A percentile compares a stretch with the other conserved stretches of the same genome.
Evolutionary conservation across 1,140 invertebrate species (phyloP).

Genomic region (Carposina sasakii): DNA sequence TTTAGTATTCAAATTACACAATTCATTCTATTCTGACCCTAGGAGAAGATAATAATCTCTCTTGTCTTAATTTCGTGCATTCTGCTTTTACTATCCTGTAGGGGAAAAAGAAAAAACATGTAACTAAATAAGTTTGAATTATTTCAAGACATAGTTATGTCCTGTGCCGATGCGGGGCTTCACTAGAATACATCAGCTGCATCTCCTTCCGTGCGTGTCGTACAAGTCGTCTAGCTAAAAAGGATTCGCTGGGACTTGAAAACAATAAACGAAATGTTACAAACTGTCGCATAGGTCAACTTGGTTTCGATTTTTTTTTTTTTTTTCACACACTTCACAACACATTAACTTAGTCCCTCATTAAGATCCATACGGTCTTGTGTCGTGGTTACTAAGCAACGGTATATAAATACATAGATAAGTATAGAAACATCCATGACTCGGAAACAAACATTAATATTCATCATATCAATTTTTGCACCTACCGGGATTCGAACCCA

Average conservation of each 20-base stretch:
- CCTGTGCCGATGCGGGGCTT: neutral
- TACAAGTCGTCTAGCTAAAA: neutral
- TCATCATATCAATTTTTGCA: too few relatives aligned
- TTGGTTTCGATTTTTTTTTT: too few relatives aligned
- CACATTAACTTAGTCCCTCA: too few relatives aligned
- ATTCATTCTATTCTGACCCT: slow-evolving; percentile 44
- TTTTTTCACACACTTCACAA: too few relatives aligned
- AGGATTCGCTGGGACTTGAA: neutral
- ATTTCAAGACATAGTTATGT: neutral
- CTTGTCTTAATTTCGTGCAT: slow-evolving; percentile 31
- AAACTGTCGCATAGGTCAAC: neutral
- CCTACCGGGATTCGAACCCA: too few relatives aligned
- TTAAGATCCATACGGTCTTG: too few relatives aligned
- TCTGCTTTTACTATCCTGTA: slow-evolving; percentile 49
- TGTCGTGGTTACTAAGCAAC: too few relatives aligned
- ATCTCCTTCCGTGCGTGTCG: neutral
- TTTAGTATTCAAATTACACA: too few relatives aligned
- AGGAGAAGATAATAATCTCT: slow-evolving; percentile 36
- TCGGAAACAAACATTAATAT: too few relatives aligned
- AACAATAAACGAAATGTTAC: neutral
- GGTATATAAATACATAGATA: too few relatives aligned
- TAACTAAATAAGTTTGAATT: neutral
- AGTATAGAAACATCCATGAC: too few relatives aligned
- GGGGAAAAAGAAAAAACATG: slow-evolving; percentile 6
- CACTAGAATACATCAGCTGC: neutral